phyloP scores from a whole-genome alignment of 2,888 invertebrate species.

The Amphiduros pacificus region DNA sequence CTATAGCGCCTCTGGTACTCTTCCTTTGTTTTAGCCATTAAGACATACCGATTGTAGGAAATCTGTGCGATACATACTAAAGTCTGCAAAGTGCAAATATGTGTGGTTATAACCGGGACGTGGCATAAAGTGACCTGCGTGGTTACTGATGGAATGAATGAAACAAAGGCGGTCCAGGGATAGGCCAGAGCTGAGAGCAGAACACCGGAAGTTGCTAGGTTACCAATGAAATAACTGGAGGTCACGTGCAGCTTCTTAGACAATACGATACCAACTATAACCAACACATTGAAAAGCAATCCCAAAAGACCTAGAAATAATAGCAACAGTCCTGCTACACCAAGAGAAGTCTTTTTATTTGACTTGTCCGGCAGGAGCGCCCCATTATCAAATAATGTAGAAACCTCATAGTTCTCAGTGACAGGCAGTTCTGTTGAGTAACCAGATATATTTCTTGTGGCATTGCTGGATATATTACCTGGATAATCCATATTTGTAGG shows the following conservation, averaged over 20 bases:
- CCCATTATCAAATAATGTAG: too few species aligned
- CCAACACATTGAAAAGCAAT: neutral
- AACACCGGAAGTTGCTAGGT: neutral
- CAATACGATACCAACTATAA: neutral
- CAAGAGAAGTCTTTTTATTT: too few species aligned
- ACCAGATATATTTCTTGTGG: too few species aligned
- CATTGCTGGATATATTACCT: too few species aligned
- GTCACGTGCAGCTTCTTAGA: slow-evolving; percentile 1
- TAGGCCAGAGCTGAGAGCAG: neutral
- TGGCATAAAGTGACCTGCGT: too few species aligned
- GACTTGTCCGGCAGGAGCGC: too few species aligned
- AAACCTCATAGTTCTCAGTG: too few species aligned
- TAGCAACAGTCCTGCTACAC: too few species aligned
- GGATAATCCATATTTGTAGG: too few species aligned
- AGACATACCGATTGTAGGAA: neutral
- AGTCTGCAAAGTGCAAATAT: neutral
- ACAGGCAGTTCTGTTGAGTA: too few species aligned
- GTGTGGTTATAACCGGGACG: neutral
- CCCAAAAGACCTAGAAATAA: neutral
- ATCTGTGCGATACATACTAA: neutral
- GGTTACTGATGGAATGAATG: too few species aligned
- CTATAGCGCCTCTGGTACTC: neutral
- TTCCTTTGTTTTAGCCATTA: neutral
- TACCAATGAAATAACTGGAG: neutral
- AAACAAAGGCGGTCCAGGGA: neutral